Percentiles rank a stretch among this genome's conserved stretches.
Conservation (phyloP, 2,797 vertebrate genomes). For the Typhlichthys subterraneus region DNA sequence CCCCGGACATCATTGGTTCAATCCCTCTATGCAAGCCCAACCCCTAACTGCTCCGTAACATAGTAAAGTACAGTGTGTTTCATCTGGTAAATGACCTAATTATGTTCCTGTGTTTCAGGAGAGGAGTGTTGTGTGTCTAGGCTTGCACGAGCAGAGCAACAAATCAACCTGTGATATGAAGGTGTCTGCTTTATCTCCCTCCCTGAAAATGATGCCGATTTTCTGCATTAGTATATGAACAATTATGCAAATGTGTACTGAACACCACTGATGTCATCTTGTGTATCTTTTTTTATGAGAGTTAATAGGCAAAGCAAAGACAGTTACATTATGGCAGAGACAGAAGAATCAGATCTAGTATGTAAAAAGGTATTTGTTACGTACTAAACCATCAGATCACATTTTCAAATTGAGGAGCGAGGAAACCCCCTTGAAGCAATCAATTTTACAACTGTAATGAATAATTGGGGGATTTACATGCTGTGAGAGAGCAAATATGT, state of each 20-base stretch:
- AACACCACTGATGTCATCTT: slow-evolving; percentile 35
- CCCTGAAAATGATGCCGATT: background rate
- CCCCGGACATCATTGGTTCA: too few species aligned
- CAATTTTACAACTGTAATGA: slow-evolving; percentile 4
- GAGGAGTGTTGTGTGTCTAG: background rate
- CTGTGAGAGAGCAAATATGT: slow-evolving; percentile 2
- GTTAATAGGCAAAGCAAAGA: too few species aligned
- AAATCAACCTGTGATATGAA: background rate
- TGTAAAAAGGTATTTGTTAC: too few species aligned
- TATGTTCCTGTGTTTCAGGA: too few species aligned
- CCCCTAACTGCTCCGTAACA: too few species aligned
- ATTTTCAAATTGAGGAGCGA: slow-evolving; percentile 5
- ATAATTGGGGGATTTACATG: background rate
- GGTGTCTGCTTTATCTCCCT: background rate
- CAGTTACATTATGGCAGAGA: too few species aligned
- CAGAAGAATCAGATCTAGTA: too few species aligned
- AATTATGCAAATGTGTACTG: slow-evolving; percentile 69
- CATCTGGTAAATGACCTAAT: too few species aligned
- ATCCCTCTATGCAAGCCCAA: too few species aligned
- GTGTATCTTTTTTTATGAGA: too few species aligned
- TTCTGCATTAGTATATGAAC: slow-evolving; percentile 47
- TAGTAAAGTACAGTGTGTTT: too few species aligned
- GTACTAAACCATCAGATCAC: too few species aligned
- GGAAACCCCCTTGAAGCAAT: slow-evolving; percentile 7
- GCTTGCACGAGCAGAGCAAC: background rate